These are phyloP conservation scores for Epicauta chinensis DNA, from an alignment of 1,140 invertebrate genomes.

Conservation along the genomic window DNA sequence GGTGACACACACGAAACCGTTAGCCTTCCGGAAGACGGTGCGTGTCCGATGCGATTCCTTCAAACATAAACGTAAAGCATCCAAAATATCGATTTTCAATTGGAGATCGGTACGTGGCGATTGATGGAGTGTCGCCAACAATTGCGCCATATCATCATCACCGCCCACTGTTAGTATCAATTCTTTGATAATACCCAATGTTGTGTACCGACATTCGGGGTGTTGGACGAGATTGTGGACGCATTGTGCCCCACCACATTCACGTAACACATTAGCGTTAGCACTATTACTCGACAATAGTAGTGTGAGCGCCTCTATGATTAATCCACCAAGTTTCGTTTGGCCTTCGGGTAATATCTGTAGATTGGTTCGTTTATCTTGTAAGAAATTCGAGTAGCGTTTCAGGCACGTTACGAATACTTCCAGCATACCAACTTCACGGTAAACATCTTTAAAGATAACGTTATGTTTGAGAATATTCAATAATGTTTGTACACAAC, in stretches of 20 bases:
- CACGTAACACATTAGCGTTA: conserved; percentile 89
- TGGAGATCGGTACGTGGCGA: conserved; percentile 69
- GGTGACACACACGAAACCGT: conserved; percentile 96
- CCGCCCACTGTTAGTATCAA: conserved; percentile 84
- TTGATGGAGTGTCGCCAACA: conserved; percentile 86
- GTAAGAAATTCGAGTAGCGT: conserved; percentile 73
- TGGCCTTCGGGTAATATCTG: conserved; percentile 57
- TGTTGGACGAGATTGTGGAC: conserved; percentile 85
- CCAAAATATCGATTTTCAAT: conserved; percentile 87
- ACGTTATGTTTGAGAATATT: conserved; percentile 84
- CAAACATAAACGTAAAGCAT: conserved; percentile 80
- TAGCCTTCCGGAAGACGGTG: conserved; percentile 93
- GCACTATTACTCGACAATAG: conserved; percentile 72
- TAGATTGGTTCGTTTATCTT: conserved; percentile 51
- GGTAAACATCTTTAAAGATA: conserved; percentile 96
- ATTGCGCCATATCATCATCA: conserved; percentile 91
- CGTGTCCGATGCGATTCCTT: conserved; percentile 92
- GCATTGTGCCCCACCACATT: conserved; percentile 86
- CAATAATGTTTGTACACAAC: conserved; percentile 82
- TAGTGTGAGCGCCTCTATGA: conserved; percentile 82
- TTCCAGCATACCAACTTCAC: conserved; percentile 96
- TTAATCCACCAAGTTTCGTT: conserved; percentile 72
- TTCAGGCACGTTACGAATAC: conserved; percentile 92
- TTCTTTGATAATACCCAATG: conserved; percentile 70
- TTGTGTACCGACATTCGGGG: conserved; percentile 72